Evolutionary conservation across 2,113 vertebrate genomes (phyloP), one percentile per base, ranked within the genome.

Genomic region (Lophotis ruficrista): DNA sequence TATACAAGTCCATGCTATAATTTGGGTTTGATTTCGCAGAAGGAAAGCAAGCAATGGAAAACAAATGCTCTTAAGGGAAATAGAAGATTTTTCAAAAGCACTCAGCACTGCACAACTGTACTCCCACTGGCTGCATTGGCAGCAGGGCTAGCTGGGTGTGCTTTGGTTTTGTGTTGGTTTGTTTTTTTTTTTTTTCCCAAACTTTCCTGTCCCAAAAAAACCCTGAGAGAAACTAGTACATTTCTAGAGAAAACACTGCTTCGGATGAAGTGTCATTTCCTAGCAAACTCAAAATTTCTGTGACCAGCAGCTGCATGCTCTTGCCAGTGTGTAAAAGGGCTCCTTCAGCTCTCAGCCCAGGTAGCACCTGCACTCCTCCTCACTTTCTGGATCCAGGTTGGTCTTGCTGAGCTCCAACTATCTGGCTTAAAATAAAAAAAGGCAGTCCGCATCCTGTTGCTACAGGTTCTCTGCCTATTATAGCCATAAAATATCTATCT

Each of bases 51-150:
- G 45, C 66, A n/a, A 51, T 18, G 8, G 66, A 92, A 91, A 95
- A 91, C n/a, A 92, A 94, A 92, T 56, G 33, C 16, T 90, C 31
- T 43, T 37, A 76, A 30, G 31, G 25, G 33, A 87, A 94, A 70
- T 3, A 62, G 43, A 38, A 45, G 57, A 43, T 81, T 90, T 83
- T 86, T 83, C 79, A 89, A 69, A 86, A 61, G 83, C 57, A 21
- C 17, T 83, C 24, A 41, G 79, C 11, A 41, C 37, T 21, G 45
- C 0, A 0, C 2, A 15, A 47, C 20, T 3, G 2, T 14, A 30
- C 33, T 91, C 48, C 45, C 16, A 28, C 23, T 1, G 1, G 27
- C 45, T 84, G 47, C 6, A 5, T 14, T 4, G 6, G 7, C 1
- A 6, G 84, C 53, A n/a, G 79, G 79, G 33, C 21, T 68, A 65